These are phyloP conservation scores for Meliscaeva auricollis DNA, from an alignment of 2,888 invertebrate species.

Conservation along the genomic window DNA sequence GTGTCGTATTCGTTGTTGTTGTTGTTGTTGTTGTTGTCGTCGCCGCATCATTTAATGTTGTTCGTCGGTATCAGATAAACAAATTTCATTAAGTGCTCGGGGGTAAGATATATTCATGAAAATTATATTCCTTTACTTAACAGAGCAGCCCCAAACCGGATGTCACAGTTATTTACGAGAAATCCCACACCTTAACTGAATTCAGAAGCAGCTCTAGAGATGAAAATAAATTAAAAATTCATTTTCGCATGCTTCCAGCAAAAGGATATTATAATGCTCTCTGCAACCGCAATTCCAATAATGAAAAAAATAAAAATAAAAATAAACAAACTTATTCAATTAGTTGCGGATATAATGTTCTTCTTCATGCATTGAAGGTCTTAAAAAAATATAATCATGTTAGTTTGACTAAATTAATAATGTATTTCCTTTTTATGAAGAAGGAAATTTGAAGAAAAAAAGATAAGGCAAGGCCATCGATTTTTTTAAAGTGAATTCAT, in stretches of 20 bases:
- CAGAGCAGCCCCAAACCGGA: constrained; percentile 2
- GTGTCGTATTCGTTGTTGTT: too few species aligned
- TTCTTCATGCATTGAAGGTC: background rate
- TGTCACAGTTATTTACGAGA: constrained; percentile 34
- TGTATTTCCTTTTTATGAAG: too few species aligned
- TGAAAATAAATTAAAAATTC: constrained; percentile 39
- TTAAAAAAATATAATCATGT: background rate
- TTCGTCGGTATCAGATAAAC: constrained; percentile 43
- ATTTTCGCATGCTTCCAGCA: constrained; percentile 11
- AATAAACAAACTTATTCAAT: constrained; percentile 5
- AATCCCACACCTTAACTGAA: constrained; percentile 19
- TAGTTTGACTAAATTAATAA: too few species aligned
- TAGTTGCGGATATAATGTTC: constrained; percentile 13
- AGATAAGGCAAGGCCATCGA: too few species aligned
- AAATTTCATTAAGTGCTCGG: constrained; percentile 44
- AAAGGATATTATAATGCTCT: constrained; percentile 9
- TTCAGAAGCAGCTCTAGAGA: constrained; percentile 3
- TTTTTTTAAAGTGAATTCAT: too few species aligned
- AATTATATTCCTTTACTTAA: constrained; percentile 18
- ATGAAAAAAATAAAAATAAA: background rate
- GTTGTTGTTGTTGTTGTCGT: background rate
- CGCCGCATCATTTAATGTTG: constrained; percentile 35
- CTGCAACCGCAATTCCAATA: constrained; percentile 9
- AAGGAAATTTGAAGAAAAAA: too few species aligned
- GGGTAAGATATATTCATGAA: constrained; percentile 36